Base-by-base conservation (phyloP, 2,797 vertebrate genomes). In the Manis pentadactyla region DNA sequence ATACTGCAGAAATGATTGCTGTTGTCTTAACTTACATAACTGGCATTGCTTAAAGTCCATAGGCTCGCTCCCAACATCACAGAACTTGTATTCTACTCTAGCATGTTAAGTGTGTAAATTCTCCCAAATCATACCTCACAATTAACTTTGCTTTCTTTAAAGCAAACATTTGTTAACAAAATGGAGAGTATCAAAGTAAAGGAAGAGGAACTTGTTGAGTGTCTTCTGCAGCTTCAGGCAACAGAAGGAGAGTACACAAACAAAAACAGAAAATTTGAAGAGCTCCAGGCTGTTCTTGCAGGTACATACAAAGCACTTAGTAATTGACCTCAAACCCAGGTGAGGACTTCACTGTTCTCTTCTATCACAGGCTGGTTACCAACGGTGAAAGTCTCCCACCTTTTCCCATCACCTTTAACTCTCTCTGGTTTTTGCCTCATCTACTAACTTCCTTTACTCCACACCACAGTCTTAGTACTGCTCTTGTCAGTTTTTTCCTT, bases 121-220 rank as follows among this genome's bases (percentile, higher is more conserved):
- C 42, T 82, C 61, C 23, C 55, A 89, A 94, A 64, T 69, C 31
- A 8, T 49, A 59, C 37, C 64, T 96, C 39, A 93, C 51, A 64
- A 75, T 74, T 42, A 49, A 34, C 63, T 90, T 94, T 84, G 19
- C 66, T 97, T 98, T 98, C 77, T 87, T 96, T 97, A 74, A 97
- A 98, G 98, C 68, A 97, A 53, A 68, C 95, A 83, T 84, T 97
- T 39, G 31, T 74, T 57, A 18, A 46, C 19, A 64, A 95, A 90
- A 31, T 0, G 17, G 46, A 89, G 93, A 93, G 57, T 49, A 78
- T 83, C 25, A 95, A 96, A 97, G 15, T 95, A 83, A 97, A 97
- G 25, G 97, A 98, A 87, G 68, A 97, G 34, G 84, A 98, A 61
- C 93, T 98, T 34, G 68, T 29, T 0, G 25, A 42, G 10, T 98